Base-by-base conservation (phyloP, 2,113 vertebrate genomes). In the Lepidothrix coronata region DNA sequence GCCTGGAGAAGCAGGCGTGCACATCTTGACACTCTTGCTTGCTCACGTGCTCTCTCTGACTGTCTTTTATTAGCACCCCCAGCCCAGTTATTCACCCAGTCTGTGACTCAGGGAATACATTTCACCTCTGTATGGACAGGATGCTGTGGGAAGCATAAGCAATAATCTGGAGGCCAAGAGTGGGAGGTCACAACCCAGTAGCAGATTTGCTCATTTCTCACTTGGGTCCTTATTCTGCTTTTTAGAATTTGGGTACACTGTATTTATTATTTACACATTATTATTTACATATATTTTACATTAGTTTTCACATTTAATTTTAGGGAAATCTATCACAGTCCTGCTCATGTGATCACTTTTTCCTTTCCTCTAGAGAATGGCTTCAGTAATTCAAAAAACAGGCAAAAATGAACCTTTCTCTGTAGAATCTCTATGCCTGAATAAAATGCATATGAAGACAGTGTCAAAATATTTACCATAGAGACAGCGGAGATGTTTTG, bases 361-460 rank as follows among this genome's bases (percentile, higher is more conserved):
- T 58, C 33, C 5, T 2, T 7, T 67, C 4, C 8, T 52, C 6
- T 39, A 24, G 11, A 2, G 7, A 7, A 19, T n/a, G 11, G 15
- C 57, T 77, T 75, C 35, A 59, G 28, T 67, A 88, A 39, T 70
- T 68, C 1, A 49, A 30, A 73, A 71, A 68, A 27, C 18, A 14
- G 24, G n/a, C 14, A 54, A 35, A 89, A 37, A 14, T 1, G 4
- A 80, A 31, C 30, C 33, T 28, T 75, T 79, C 12, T 5, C 4
- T 6, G 2, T n/a, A 16, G 20, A 73, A 28, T 51, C 25, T 77
- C 19, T 27, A 5, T 85, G 25, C 4, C 18, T 59, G 30, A 55
- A 59, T 57, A 37, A 72, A 85, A 79, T 7, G 27, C 25, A 11
- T 71, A 3, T 68, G 46, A 83, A 51, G 24, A 28, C 11, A 39